These are phyloP conservation scores for Scophthalmus maximus DNA, from an alignment of 2,113 vertebrate genomes.

Conservation along the genomic window DNA sequence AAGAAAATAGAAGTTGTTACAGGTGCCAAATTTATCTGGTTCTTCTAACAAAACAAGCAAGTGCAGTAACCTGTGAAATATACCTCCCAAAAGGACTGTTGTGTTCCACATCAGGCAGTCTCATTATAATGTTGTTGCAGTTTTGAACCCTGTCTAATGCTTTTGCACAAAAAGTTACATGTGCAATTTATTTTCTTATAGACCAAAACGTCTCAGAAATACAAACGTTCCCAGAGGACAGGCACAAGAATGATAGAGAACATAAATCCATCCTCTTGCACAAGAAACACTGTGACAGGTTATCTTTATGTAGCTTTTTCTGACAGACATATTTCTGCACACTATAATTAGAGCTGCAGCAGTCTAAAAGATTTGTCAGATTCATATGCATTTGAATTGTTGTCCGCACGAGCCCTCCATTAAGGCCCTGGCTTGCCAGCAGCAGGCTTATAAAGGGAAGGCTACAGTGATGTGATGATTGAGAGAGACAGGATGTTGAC, in stretches of 20 bases:
- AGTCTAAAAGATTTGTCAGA: constrained; percentile 7
- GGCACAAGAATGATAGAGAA: constrained; percentile 1
- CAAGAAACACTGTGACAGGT: neutral
- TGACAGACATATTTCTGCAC: neutral
- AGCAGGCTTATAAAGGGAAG: constrained; percentile 25
- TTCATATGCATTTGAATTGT: neutral
- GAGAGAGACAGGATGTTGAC: constrained; percentile 70
- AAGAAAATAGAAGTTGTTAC: constrained; percentile 21
- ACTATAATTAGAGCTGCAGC: neutral
- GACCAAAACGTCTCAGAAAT: constrained; percentile 12
- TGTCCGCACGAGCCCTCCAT: neutral
- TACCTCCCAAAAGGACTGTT: constrained; percentile 22
- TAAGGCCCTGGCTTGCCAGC: constrained; percentile 3
- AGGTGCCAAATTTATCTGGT: constrained; percentile 36
- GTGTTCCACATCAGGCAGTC: constrained; percentile 39
- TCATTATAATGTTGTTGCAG: constrained; percentile 3
- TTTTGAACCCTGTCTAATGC: constrained; percentile 22
- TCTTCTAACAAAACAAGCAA: constrained; percentile 31
- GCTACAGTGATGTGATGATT: constrained; percentile 49
- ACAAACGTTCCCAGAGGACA: constrained; percentile 9
- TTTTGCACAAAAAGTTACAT: neutral
- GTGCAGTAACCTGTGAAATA: constrained; percentile 35
- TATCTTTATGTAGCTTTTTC: neutral
- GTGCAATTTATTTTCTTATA: neutral
- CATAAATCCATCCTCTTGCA: neutral